Base-by-base conservation (phyloP, 2,888 invertebrate species). In the Odontothrips loti region DNA sequence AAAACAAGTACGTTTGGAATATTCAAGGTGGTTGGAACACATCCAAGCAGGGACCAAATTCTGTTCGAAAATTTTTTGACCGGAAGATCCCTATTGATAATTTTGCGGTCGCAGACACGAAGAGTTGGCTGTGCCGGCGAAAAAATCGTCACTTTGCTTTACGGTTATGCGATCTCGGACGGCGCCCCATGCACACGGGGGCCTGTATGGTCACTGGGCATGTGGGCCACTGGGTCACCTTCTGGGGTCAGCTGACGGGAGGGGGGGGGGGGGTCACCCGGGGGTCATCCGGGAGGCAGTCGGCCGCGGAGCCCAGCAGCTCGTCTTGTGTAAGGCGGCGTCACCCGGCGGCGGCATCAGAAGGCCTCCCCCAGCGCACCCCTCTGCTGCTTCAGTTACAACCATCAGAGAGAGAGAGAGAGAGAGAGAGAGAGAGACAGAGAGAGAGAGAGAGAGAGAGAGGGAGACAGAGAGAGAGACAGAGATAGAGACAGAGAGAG, bases 121-220 rank as follows among this genome's bases (percentile, higher is more conserved):
- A 17, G 51, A 15, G 51, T 17, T 51, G 51, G 51, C 9, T 12
- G 11, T 17, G 58, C 6, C 58, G 20, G 58, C 1, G 58, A 1
- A n/a, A n/a, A n/a, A n/a, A n/a, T n/a, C n/a, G n/a, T n/a, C n/a
- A n/a, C n/a, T n/a, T n/a, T n/a, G n/a, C n/a, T n/a, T n/a, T n/a
- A n/a, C n/a, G n/a, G n/a, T n/a, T n/a, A n/a, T n/a, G n/a, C n/a
- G n/a, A n/a, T n/a, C n/a, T n/a, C n/a, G n/a, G n/a, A n/a, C n/a
- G n/a, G n/a, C n/a, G n/a, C n/a, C n/a, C n/a, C n/a, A n/a, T n/a
- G n/a, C n/a, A n/a, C n/a, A n/a, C n/a, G n/a, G n/a, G n/a, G n/a
- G n/a, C n/a, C n/a, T n/a, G n/a, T n/a, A 23, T 68, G 68, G 68
- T 75, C 68, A 75, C 8, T 75, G n/a, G 68, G 68, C 68, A 75